Evolutionary conservation across 1,140 invertebrate species (phyloP).

Genomic region (Reticulitermes speratus): DNA sequence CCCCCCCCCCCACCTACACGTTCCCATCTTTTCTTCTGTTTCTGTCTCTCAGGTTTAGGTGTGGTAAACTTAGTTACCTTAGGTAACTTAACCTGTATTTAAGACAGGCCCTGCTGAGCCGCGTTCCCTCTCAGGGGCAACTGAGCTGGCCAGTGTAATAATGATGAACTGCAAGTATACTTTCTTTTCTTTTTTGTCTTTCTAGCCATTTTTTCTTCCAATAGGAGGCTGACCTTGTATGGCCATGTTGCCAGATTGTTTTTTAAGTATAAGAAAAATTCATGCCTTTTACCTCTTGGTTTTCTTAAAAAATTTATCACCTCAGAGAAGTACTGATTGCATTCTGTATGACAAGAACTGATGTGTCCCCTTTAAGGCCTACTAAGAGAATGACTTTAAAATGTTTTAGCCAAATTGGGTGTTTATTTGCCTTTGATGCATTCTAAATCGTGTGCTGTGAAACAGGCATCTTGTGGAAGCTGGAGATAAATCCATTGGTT

Average conservation of each 20-base stretch:
- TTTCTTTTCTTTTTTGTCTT: background rate
- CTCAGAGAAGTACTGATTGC: too few relatives aligned
- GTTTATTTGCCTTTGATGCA: too few relatives aligned
- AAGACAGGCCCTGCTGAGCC: background rate
- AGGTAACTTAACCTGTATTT: constrained; percentile 19
- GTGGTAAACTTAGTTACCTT: background rate
- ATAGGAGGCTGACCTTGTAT: background rate
- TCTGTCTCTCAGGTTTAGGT: background rate
- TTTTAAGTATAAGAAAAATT: background rate
- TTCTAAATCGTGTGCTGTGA: too few relatives aligned
- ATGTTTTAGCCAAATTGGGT: too few relatives aligned
- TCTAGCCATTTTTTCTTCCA: background rate
- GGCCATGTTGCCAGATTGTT: background rate
- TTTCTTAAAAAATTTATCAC: background rate
- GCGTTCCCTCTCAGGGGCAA: background rate
- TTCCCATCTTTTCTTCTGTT: background rate
- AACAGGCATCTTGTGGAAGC: too few relatives aligned
- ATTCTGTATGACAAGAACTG: too few relatives aligned
- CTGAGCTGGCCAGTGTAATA: constrained; percentile 8
- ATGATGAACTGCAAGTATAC: background rate
- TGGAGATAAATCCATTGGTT: too few relatives aligned
- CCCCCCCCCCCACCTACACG: background rate
- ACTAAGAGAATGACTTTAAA: too few relatives aligned
- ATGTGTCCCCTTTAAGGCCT: too few relatives aligned
- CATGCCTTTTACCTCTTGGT: background rate